Percentiles rank a stretch among this genome's conserved stretches.
These are phyloP conservation scores for Stratiolaelaps scimitus DNA, from an alignment of 1,140 invertebrate genomes.

Conservation along the genomic window DNA sequence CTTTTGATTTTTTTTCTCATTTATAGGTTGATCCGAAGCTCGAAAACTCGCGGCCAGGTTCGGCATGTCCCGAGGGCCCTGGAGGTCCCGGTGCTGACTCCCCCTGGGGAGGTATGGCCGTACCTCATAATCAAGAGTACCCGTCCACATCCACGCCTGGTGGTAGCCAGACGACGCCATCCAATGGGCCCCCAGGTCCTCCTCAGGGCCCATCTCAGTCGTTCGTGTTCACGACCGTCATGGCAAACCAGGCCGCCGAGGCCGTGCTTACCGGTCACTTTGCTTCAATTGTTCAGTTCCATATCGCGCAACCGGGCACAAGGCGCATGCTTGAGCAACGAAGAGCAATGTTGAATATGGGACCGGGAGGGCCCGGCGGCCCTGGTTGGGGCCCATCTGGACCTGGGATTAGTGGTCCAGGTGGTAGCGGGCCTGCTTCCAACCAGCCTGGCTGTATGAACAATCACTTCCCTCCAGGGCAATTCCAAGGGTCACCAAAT, in stretches of 20 bases:
- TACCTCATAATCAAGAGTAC: conserved; percentile 6
- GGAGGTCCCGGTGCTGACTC: neutral
- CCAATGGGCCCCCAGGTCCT: conserved; percentile 46
- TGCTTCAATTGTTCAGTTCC: conserved; percentile 82
- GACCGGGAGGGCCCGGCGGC: neutral
- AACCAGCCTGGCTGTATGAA: conserved; percentile 28
- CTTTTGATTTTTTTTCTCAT: neutral
- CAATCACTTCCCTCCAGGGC: conserved; percentile 23
- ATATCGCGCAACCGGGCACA: conserved; percentile 83
- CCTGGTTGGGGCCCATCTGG: conserved; percentile 33
- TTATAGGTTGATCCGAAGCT: conserved; percentile 19
- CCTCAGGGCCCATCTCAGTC: conserved; percentile 88
- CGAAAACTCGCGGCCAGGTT: conserved; percentile 17
- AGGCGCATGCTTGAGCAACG: conserved; percentile 71
- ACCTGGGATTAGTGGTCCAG: conserved; percentile 32
- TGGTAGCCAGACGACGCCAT: conserved; percentile 7
- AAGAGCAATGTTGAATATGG: neutral
- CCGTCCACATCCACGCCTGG: conserved; percentile 19
- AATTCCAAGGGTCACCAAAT: conserved; percentile 26
- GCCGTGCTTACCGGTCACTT: conserved; percentile 73
- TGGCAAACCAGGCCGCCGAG: conserved; percentile 89
- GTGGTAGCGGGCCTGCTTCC: conserved; percentile 25
- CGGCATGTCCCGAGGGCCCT: conserved; percentile 21
- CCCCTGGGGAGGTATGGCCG: too few relatives aligned
- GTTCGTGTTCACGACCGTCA: conserved; percentile 85